Evolutionary conservation across 2,888 invertebrate genomes (phyloP).

Genomic region (Cryptocephalus moraei): DNA sequence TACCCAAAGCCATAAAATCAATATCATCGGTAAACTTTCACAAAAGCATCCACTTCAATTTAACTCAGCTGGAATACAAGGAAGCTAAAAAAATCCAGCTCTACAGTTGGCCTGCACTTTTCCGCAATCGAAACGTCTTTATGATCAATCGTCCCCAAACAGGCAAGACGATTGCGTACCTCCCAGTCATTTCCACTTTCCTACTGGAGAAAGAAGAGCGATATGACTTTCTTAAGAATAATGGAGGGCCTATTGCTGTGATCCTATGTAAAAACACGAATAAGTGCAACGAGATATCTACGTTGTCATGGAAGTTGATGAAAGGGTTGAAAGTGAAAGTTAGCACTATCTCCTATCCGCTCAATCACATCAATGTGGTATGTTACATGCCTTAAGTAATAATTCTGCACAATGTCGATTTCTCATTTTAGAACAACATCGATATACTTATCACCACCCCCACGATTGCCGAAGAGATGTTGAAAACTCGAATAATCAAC

Average conservation of each 20-base stretch:
- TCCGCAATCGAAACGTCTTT: constrained; percentile 53
- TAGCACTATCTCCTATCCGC: constrained; percentile 39
- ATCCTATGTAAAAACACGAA: constrained; percentile 55
- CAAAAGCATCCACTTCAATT: constrained; percentile 17
- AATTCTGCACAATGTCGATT: not conserved
- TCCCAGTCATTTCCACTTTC: constrained; percentile 55
- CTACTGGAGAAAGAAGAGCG: constrained; percentile 42
- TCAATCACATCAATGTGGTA: constrained; percentile 24
- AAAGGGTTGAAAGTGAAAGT: constrained; percentile 32
- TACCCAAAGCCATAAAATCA: constrained; percentile 19
- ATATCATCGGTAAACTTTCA: constrained; percentile 23
- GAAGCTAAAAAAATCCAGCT: constrained; percentile 49
- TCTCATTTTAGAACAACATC: constrained; percentile 34
- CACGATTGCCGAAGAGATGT: constrained; percentile 40
- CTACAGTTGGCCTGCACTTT: constrained; percentile 59
- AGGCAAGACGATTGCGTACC: constrained; percentile 63
- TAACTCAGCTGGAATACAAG: constrained; percentile 21
- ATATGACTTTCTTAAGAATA: constrained; percentile 25
- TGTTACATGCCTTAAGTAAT: constrained; percentile 6
- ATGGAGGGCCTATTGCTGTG: constrained; percentile 52
- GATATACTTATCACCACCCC: constrained; percentile 65
- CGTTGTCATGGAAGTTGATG: constrained; percentile 38
- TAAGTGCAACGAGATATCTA: constrained; percentile 43
- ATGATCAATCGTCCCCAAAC: constrained; percentile 48
- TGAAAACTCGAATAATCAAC: constrained; percentile 44